Conservation (phyloP, 2,888 invertebrate species). For the Pediacus dermestoides region DNA sequence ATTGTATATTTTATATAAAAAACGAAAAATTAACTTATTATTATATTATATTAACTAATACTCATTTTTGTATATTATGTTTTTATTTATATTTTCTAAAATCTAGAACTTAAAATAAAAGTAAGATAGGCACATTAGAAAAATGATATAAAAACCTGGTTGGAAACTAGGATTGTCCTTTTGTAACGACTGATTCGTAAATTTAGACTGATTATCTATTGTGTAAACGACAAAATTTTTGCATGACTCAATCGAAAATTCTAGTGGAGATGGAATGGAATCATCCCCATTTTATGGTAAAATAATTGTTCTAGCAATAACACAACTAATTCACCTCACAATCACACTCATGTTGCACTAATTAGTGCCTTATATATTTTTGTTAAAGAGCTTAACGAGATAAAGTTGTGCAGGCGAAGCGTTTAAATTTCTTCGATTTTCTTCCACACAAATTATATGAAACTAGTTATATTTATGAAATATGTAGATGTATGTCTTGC, state of each 20-base stretch:
- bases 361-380: slow-evolving; percentile 29
- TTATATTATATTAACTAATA: slow-evolving; percentile 14
- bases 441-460: slow-evolving; percentile 7
- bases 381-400: slow-evolving; percentile 9
- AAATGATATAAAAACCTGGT: too few relatives aligned
- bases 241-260: too few relatives aligned
- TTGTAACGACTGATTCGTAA: slow-evolving; percentile 22
- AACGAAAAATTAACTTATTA: slow-evolving; percentile 4
- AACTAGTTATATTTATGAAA: slow-evolving; percentile 9
- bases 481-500: slow-evolving; percentile 19
- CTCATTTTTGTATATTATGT: slow-evolving; percentile 4
- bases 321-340: slow-evolving; percentile 1
- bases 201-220: slow-evolving; percentile 20
- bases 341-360: slow-evolving; percentile 27
- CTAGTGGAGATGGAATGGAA: too few relatives aligned
- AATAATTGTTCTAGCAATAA: slow-evolving; percentile 31
- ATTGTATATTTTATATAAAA: slow-evolving; percentile 13
- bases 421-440: too few relatives aligned
- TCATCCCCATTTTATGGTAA: too few relatives aligned
- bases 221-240: not conserved
- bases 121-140: too few relatives aligned
- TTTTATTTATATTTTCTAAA: not conserved
- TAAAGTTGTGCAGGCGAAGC: too few relatives aligned
- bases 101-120: too few relatives aligned
- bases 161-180: slow-evolving; percentile 15